Percentiles rank a stretch among this genome's conserved stretches.
Conservation (phyloP, 1,140 invertebrate species). For the Drosophila sucinea region DNA sequence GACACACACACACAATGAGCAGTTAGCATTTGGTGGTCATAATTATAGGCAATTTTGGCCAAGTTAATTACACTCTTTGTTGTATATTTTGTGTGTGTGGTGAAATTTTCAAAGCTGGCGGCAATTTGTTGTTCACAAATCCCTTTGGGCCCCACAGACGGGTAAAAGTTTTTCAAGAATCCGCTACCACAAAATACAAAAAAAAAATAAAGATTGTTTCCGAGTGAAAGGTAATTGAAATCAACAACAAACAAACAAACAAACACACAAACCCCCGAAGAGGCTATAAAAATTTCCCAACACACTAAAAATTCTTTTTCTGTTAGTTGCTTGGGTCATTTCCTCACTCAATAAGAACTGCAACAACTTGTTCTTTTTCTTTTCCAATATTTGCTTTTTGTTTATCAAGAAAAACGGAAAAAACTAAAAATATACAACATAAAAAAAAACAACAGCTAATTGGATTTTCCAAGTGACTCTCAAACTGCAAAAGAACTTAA, state of each 20-base stretch:
- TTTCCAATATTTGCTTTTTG: constrained; percentile 43
- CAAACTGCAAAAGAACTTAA: not conserved
- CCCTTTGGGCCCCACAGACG: constrained; percentile 18
- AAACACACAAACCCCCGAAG: not conserved
- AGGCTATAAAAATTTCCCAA: constrained; percentile 9
- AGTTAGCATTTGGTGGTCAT: constrained; percentile 35
- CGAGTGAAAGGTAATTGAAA: constrained; percentile 54
- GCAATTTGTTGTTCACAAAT: constrained; percentile 37
- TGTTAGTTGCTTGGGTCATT: no score
- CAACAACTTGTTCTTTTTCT: constrained; percentile 13
- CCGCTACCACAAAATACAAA: constrained; percentile 8
- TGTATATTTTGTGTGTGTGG: constrained; percentile 31
- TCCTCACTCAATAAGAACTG: no score
- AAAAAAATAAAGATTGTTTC: constrained; percentile 28
- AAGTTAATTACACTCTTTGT: constrained; percentile 45
- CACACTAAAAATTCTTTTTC: not conserved
- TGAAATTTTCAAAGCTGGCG: constrained; percentile 58
- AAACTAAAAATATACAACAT: constrained; percentile 64
- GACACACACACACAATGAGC: constrained; percentile 37
- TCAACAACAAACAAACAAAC: not conserved
- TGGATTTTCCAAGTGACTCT: constrained; percentile 46
- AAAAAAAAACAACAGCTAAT: constrained; percentile 59
- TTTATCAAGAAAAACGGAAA: constrained; percentile 41
- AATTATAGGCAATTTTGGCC: constrained; percentile 62
- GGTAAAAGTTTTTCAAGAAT: constrained; percentile 59